A percentile compares a stretch with the other conserved stretches of the same genome.
Evolutionary conservation across 1,140 invertebrate genomes (phyloP).

Genomic region (Helicoverpa zea): DNA sequence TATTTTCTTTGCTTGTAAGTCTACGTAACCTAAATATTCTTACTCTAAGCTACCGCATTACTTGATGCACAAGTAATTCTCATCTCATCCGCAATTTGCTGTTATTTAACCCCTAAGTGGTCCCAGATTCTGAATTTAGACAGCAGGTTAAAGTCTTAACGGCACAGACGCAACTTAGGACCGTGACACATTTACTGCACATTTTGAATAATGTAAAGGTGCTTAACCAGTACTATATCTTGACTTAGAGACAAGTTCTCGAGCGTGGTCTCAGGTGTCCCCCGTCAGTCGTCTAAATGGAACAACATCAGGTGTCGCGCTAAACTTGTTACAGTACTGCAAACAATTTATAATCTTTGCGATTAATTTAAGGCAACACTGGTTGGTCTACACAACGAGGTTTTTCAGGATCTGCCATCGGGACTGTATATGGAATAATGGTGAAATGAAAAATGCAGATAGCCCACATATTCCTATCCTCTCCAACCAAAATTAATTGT

Average conservation of each 20-base stretch:
- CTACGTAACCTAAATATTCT: too few species aligned
- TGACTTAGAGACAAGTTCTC: not conserved
- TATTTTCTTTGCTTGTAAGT: too few species aligned
- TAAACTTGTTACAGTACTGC: constrained; percentile 7
- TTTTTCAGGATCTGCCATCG: not conserved
- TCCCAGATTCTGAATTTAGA: not conserved
- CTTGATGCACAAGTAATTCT: not conserved
- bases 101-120: not conserved
- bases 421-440: too few species aligned
- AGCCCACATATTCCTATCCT: too few species aligned
- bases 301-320: not conserved
- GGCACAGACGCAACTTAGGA: not conserved
- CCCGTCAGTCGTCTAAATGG: not conserved
- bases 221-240: not conserved
- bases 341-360: not conserved
- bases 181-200: not conserved
- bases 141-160: not conserved
- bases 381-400: not conserved
- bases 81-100: not conserved
- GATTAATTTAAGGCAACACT: not conserved
- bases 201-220: constrained; percentile 15
- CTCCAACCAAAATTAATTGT: too few species aligned
- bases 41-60: not conserved
- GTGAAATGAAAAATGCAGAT: too few species aligned
- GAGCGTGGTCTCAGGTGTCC: not conserved